A percentile compares a stretch with the other conserved stretches of the same genome.
Conservation (phyloP, 2,797 vertebrate genomes). For the Buceros bicornis region DNA sequence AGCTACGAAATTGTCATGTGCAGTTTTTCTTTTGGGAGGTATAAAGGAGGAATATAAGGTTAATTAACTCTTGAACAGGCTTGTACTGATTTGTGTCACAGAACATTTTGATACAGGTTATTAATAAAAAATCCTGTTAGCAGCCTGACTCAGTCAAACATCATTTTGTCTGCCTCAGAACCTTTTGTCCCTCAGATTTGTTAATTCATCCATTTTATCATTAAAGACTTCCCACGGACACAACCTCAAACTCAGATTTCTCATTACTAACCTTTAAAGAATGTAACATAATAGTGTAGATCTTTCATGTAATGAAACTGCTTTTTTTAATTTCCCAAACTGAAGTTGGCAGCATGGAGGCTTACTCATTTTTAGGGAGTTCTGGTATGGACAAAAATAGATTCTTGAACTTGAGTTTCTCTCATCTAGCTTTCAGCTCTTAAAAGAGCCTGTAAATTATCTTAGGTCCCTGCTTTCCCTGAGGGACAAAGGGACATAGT, state of each 20-base stretch:
- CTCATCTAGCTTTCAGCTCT: not conserved
- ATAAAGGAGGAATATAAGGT: not conserved
- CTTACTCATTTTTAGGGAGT: not conserved
- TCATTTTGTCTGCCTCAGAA: not conserved
- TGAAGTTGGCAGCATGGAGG: not conserved
- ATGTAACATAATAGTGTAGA: not conserved
- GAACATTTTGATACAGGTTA: not conserved
- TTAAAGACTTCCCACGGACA: slow-evolving; percentile 4
- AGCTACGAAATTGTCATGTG: not conserved
- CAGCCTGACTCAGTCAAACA: not conserved
- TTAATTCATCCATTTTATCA: not conserved
- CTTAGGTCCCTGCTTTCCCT: not conserved
- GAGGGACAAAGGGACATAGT: not conserved
- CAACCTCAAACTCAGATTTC: not conserved
- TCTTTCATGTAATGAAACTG: not conserved
- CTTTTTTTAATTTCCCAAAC: slow-evolving; percentile 11
- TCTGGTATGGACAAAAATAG: not conserved
- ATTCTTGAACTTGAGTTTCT: not conserved
- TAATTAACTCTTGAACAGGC: not conserved
- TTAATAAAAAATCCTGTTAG: not conserved
- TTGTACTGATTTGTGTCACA: not conserved
- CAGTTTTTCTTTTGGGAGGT: not conserved
- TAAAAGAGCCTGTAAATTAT: slow-evolving; percentile 17
- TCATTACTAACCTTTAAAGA: slow-evolving; percentile 19
- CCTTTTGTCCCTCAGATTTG: not conserved